Evolutionary conservation across 2,888 invertebrate species (phyloP).

Genomic region (Sicus ferrugineus): DNA sequence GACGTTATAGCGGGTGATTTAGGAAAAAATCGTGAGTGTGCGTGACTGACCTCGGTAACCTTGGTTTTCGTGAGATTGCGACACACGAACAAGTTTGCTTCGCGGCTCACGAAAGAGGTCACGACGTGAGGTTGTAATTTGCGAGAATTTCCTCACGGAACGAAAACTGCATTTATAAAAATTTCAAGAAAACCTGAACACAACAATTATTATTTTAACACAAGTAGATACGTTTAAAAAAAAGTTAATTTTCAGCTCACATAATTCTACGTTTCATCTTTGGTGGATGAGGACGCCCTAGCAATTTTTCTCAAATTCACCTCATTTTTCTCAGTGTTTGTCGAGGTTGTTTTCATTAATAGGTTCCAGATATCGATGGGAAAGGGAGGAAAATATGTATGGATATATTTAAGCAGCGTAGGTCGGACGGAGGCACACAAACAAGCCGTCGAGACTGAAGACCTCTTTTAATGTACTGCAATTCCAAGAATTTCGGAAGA

Average conservation of each 20-base stretch:
- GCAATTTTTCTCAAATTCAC: background rate
- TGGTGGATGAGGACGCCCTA: background rate
- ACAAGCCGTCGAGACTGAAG: constrained; percentile 46
- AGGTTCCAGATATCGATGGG: constrained; percentile 55
- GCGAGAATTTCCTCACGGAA: too few species aligned
- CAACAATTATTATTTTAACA: too few species aligned
- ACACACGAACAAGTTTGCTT: too few species aligned
- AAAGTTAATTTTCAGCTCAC: background rate
- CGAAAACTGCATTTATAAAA: too few species aligned
- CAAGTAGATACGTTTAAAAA: too few species aligned
- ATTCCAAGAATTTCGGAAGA: constrained; percentile 63
- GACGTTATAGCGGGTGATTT: background rate
- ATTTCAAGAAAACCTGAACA: too few species aligned
- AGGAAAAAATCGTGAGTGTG: background rate
- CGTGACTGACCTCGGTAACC: too few species aligned
- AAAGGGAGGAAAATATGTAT: constrained; percentile 52
- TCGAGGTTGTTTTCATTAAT: constrained; percentile 54
- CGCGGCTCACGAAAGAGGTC: too few species aligned
- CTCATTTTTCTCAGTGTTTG: constrained; percentile 15
- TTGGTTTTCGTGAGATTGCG: too few species aligned
- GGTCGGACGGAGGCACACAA: constrained; percentile 39
- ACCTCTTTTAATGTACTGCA: constrained; percentile 64
- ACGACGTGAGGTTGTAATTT: too few species aligned
- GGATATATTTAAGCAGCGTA: constrained; percentile 39
- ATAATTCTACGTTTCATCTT: background rate